These are phyloP conservation scores for Pyrgilauda ruficollis DNA, from an alignment of 2,113 vertebrate species.

Conservation along the genomic window DNA sequence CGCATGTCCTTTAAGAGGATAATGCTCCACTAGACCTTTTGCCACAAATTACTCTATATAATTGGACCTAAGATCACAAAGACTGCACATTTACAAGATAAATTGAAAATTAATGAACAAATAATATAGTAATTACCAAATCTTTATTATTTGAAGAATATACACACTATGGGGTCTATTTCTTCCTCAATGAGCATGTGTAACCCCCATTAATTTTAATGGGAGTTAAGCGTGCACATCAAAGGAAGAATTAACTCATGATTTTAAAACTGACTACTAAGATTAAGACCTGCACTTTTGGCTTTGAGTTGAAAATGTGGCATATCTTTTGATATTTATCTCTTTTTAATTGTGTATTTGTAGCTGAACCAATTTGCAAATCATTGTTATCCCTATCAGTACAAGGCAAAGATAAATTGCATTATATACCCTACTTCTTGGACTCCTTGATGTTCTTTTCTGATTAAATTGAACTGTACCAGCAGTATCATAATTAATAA, in stretches of 20 bases:
- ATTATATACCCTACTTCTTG: slow-evolving; percentile 64
- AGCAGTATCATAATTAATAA: slow-evolving; percentile 76
- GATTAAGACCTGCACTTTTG: slow-evolving; percentile 78
- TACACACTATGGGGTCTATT: slow-evolving; percentile 67
- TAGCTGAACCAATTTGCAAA: slow-evolving; percentile 76
- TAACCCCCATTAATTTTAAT: slow-evolving; percentile 84
- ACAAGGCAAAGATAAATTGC: slow-evolving; percentile 74
- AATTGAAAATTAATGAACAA: slow-evolving; percentile 82
- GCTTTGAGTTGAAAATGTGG: slow-evolving; percentile 74
- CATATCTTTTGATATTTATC: slow-evolving; percentile 75
- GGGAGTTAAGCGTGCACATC: slow-evolving; percentile 76
- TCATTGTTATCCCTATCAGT: slow-evolving; percentile 73
- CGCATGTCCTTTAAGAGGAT: slow-evolving; percentile 57
- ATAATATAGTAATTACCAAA: slow-evolving; percentile 77
- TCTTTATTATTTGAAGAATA: slow-evolving; percentile 73
- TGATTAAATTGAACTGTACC: slow-evolving; percentile 71
- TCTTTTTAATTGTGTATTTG: slow-evolving; percentile 79
- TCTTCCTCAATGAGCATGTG: slow-evolving; percentile 71
- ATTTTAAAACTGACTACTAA: slow-evolving; percentile 69
- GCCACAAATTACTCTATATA: slow-evolving; percentile 71
- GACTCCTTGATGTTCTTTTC: slow-evolving; percentile 72
- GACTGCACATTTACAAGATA: slow-evolving; percentile 75
- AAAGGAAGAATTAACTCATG: slow-evolving; percentile 66
- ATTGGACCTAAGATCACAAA: slow-evolving; percentile 76
- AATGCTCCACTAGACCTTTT: slow-evolving; percentile 67